Percentiles rank a stretch among this genome's conserved stretches.
Conservation (phyloP, 1,140 invertebrate genomes). For the Drosophila baimaii region DNA sequence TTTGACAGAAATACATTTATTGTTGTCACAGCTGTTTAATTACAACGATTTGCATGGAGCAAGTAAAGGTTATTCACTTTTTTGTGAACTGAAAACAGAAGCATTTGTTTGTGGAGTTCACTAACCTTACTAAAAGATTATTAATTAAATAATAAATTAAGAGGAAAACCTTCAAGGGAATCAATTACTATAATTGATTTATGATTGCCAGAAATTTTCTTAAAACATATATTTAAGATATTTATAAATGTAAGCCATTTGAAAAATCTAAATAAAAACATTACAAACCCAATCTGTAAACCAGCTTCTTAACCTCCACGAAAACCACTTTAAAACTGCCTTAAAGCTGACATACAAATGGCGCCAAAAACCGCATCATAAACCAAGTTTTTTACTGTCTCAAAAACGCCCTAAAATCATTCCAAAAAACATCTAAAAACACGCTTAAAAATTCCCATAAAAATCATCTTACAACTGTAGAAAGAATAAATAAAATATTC, state of each 20-base stretch:
- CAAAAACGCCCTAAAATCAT: too few relatives aligned
- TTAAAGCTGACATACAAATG: background rate
- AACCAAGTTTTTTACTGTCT: background rate
- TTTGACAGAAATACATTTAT: background rate
- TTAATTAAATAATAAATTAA: background rate
- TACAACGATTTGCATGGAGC: background rate
- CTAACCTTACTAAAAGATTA: background rate
- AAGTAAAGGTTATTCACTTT: background rate
- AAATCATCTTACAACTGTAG: background rate
- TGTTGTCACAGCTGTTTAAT: slow-evolving; percentile 11
- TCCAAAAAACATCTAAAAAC: background rate
- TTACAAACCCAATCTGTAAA: too few relatives aligned
- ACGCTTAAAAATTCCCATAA: background rate
- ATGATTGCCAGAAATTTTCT: too few relatives aligned
- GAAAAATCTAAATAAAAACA: background rate
- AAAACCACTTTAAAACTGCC: background rate
- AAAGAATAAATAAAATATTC: background rate
- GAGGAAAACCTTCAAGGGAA: background rate
- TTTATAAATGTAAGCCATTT: too few relatives aligned
- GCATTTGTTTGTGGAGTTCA: background rate
- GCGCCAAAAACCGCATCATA: background rate
- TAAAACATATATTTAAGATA: background rate
- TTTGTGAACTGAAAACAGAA: background rate
- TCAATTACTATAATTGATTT: too few relatives aligned
- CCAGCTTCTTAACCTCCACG: too few relatives aligned